phyloP scores from a whole-genome alignment of 2,888 invertebrate genomes.

The Penaeus monodon region DNA sequence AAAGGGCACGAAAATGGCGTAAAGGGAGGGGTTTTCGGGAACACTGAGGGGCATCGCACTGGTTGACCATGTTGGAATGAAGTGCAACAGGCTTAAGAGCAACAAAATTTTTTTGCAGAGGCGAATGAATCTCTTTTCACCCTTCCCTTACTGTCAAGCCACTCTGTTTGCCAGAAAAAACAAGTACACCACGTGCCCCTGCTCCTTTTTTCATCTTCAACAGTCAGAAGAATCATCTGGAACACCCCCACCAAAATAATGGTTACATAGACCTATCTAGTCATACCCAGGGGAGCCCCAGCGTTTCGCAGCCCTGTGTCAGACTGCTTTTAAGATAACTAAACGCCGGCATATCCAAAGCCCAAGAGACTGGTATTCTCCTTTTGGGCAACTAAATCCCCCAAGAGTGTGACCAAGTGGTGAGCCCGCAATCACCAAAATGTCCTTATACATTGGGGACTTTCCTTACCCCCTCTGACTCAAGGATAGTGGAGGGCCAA shows the following conservation, averaged over 20 bases:
- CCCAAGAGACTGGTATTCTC: constrained; percentile 53
- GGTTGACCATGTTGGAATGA: constrained; percentile 93
- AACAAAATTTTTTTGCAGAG: constrained; percentile 92
- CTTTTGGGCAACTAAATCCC: constrained; percentile 71
- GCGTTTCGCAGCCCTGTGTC: constrained; percentile 92
- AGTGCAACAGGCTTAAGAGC: constrained; percentile 90
- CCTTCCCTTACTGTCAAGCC: constrained; percentile 88
- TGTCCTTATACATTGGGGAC: constrained; percentile 88
- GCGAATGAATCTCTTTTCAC: constrained; percentile 87
- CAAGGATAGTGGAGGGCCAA: constrained; percentile 87
- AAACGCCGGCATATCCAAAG: constrained; percentile 40
- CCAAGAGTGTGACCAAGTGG: constrained; percentile 75
- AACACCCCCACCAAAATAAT: constrained; percentile 90
- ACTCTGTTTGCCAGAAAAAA: constrained; percentile 92
- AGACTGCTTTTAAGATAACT: constrained; percentile 78
- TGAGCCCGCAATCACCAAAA: constrained; percentile 87
- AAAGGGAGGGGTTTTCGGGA: constrained; percentile 68
- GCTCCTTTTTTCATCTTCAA: constrained; percentile 89
- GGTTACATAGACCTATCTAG: constrained; percentile 92
- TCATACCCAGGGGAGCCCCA: constrained; percentile 91
- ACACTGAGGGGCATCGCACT: constrained; percentile 83
- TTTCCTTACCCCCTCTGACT: constrained; percentile 90
- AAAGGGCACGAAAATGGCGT: constrained; percentile 85
- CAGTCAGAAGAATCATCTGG: constrained; percentile 87
- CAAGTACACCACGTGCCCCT: constrained; percentile 96